Evolutionary conservation across 2,113 vertebrate species (phyloP).

Genomic region (Jaculus jaculus): DNA sequence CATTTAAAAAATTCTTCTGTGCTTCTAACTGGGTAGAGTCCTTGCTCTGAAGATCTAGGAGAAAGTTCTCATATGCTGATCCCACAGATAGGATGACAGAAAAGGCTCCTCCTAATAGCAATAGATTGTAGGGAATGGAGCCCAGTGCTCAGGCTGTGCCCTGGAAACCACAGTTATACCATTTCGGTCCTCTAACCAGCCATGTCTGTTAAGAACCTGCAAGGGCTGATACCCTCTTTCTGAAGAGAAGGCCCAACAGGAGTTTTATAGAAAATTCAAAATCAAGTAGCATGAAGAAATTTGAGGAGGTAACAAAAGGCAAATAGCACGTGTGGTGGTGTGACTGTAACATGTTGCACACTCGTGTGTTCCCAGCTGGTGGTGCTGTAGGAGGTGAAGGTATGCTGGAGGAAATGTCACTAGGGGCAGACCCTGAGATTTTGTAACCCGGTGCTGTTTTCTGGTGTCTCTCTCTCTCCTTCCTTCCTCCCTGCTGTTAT

Average conservation of each 20-base stretch:
- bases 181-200: neutral
- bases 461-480: too few relatives aligned
- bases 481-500: too few relatives aligned
- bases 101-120: neutral
- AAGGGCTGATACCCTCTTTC: neutral
- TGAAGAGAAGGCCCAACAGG: neutral
- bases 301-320: neutral
- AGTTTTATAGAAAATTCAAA: slow-evolving; percentile 19
- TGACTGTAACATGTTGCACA: too few relatives aligned
- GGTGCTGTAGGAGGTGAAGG: too few relatives aligned
- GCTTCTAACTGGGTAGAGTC: neutral
- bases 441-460: too few relatives aligned
- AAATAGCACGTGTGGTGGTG: neutral
- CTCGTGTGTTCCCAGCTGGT: too few relatives aligned
- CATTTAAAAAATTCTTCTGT: neutral
- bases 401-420: too few relatives aligned
- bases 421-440: too few relatives aligned
- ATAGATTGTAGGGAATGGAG: neutral
- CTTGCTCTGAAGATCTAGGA: neutral
- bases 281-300: neutral
- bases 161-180: neutral
- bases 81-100: neutral
- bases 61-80: neutral
- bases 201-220: neutral
- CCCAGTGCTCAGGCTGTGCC: neutral